phyloP scores from a whole-genome alignment of 2,888 invertebrate species.

The Spilosoma lubricipeda region DNA sequence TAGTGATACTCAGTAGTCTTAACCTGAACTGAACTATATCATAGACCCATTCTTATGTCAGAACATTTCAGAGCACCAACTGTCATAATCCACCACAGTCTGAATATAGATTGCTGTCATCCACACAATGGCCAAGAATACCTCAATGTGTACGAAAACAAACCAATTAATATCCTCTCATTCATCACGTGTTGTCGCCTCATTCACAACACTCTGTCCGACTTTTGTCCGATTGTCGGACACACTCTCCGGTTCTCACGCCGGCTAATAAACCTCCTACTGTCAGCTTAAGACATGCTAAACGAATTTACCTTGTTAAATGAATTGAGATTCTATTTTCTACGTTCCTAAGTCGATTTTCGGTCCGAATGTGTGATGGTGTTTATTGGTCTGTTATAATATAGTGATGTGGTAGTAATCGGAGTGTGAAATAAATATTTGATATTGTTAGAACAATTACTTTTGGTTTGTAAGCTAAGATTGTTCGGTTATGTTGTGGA shows the following conservation, averaged over 20 bases:
- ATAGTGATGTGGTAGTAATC: slow-evolving; percentile 20
- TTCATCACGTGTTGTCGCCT: slow-evolving; percentile 58
- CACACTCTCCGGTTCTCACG: slow-evolving; percentile 65
- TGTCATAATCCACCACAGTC: neutral
- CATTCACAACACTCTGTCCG: slow-evolving; percentile 54
- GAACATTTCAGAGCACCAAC: neutral
- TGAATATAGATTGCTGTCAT: neutral
- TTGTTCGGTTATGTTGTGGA: slow-evolving; percentile 1
- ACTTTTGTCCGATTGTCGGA: slow-evolving; percentile 57
- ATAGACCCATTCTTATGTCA: neutral
- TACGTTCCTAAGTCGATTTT: slow-evolving; percentile 14
- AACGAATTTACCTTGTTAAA: neutral
- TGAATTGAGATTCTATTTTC: neutral
- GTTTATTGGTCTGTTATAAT: slow-evolving; percentile 34
- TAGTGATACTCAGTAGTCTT: too few species aligned
- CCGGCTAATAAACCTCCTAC: slow-evolving; percentile 67
- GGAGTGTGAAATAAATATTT: slow-evolving; percentile 14
- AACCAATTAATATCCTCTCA: slow-evolving; percentile 50
- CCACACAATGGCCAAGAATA: slow-evolving; percentile 16
- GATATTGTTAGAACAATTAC: neutral
- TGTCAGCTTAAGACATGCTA: slow-evolving; percentile 30
- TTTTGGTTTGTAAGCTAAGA: slow-evolving; percentile 14
- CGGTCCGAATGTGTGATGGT: neutral
- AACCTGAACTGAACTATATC: too few species aligned
- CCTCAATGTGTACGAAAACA: slow-evolving; percentile 24